Conservation (phyloP, 2,113 vertebrate species). For the Nothocercus nigrocapillus region DNA sequence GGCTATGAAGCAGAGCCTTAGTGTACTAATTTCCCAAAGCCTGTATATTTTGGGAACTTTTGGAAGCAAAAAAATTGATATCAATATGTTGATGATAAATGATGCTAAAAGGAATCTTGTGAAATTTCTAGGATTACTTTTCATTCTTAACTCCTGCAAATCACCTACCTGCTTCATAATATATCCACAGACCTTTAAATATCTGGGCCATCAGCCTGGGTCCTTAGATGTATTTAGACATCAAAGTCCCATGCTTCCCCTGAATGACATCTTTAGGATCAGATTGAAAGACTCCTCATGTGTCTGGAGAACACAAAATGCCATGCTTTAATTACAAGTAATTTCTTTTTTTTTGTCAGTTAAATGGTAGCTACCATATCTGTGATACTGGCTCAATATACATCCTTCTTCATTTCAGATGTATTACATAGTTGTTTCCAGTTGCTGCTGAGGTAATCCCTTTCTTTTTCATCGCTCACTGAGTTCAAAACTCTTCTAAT, state of each 20-base stretch:
- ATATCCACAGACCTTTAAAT: not conserved
- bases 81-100: not conserved
- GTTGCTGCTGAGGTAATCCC: not conserved
- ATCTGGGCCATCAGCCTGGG: not conserved
- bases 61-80: not conserved
- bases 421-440: not conserved
- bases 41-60: not conserved
- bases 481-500: constrained; percentile 29
- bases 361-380: not conserved
- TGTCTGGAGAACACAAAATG: not conserved
- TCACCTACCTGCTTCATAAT: not conserved
- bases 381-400: not conserved
- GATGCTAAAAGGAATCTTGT: not conserved
- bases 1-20: not conserved
- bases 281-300: not conserved
- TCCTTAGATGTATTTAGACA: not conserved
- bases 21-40: not conserved
- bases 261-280: not conserved
- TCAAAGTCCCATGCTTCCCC: not conserved
- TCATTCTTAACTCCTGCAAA: not conserved
- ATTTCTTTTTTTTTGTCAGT: not conserved
- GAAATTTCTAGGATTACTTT: not conserved
- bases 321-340: not conserved
- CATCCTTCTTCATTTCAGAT: not conserved
- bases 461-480: not conserved